Evolutionary conservation across 2,797 vertebrate genomes (phyloP).

Genomic region (Morus bassanus): DNA sequence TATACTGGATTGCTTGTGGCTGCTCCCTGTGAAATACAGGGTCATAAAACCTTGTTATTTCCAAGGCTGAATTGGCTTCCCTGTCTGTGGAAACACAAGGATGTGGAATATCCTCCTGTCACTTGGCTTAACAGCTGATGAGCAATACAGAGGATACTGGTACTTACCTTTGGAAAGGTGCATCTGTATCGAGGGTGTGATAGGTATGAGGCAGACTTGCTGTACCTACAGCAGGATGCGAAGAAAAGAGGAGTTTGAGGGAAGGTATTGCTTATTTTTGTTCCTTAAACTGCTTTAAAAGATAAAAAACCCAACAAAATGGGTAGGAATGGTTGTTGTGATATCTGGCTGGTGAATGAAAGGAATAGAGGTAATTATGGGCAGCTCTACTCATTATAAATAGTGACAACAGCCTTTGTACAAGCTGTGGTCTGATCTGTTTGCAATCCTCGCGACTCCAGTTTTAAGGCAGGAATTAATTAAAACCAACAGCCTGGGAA

Average conservation of each 20-base stretch:
- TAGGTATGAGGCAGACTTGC: background rate
- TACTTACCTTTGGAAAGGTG: background rate
- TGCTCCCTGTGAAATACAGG: background rate
- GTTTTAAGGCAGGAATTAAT: slow-evolving; percentile 1
- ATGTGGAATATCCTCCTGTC: background rate
- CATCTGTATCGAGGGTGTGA: background rate
- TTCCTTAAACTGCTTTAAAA: background rate
- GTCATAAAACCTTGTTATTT: slow-evolving; percentile 28
- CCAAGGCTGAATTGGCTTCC: background rate
- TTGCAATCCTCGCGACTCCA: background rate
- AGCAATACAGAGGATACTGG: background rate
- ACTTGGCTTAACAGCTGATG: background rate
- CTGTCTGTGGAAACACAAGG: background rate
- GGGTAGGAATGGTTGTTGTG: background rate
- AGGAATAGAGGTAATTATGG: background rate
- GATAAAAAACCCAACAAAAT: too few species aligned
- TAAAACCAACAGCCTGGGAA: background rate
- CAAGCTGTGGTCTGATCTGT: background rate
- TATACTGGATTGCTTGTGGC: slow-evolving; percentile 6
- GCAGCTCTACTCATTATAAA: background rate
- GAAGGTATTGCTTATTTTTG: background rate
- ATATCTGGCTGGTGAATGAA: background rate
- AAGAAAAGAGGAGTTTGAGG: background rate
- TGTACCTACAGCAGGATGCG: rapidly evolving
- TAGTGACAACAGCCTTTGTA: background rate